phyloP scores from a whole-genome alignment of 2,113 vertebrate species.

The Siniperca chuatsi region DNA sequence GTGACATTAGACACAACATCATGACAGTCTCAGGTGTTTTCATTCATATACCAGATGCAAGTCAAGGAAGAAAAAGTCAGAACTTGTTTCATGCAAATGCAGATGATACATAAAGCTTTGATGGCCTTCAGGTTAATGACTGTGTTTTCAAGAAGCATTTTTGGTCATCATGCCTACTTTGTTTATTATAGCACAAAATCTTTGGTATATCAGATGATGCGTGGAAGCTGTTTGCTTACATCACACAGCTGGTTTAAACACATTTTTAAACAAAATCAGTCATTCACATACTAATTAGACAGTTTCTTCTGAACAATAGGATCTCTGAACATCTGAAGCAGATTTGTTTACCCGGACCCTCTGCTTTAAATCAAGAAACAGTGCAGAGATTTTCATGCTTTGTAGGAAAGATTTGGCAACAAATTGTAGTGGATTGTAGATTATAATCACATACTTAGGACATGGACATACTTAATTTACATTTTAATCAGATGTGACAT shows the following conservation, averaged over 20 bases:
- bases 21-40: conserved; percentile 25
- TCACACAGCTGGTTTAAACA: not conserved
- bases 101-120: not conserved
- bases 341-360: not conserved
- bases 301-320: not conserved
- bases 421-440: not conserved
- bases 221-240: not conserved
- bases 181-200: not conserved
- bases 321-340: not conserved
- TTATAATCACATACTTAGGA: not conserved
- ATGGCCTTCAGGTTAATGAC: not conserved
- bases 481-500: not conserved
- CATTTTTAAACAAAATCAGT: conserved; percentile 1
- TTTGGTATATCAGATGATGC: not conserved
- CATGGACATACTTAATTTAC: not conserved
- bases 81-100: not conserved
- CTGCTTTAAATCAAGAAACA: not conserved
- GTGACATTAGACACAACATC: not conserved
- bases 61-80: not conserved
- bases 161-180: not conserved
- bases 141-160: not conserved
- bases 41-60: conserved; percentile 1
- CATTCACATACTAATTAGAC: not conserved
- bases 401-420: not conserved
- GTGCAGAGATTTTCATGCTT: not conserved